A percentile compares a stretch with the other conserved stretches of the same genome.
phyloP scores from a whole-genome alignment of 2,113 vertebrate species.

The Oreochromis spilurus region DNA sequence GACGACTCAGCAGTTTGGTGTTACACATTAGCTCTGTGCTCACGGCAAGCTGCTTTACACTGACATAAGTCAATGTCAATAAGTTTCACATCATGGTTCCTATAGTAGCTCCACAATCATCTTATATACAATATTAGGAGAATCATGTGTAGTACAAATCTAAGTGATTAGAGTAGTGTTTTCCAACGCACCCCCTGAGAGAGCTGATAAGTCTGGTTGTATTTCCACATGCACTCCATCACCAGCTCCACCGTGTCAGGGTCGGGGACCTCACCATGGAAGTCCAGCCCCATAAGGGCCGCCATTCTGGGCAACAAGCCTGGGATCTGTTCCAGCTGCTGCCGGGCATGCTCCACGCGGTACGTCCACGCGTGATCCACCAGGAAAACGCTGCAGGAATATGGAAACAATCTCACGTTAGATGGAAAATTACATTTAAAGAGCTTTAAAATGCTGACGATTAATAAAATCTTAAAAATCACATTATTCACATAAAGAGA shows the following conservation, averaged over 20 bases:
- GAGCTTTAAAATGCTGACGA: not conserved
- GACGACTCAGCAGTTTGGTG: not conserved
- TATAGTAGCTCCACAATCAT: not conserved
- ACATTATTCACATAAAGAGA: not conserved
- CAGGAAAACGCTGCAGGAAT: conserved; percentile 80
- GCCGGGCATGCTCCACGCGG: conserved; percentile 71
- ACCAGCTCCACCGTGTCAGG: conserved; percentile 75
- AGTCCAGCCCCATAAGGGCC: conserved; percentile 81
- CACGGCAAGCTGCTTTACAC: not conserved
- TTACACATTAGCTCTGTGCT: not conserved
- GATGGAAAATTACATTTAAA: not conserved
- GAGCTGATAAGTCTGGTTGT: conserved; percentile 92
- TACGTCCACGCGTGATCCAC: conserved; percentile 96
- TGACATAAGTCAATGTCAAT: not conserved
- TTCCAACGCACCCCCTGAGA: conserved; percentile 81
- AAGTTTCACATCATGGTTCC: not conserved
- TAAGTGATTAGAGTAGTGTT: not conserved
- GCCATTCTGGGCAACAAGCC: conserved; percentile 88
- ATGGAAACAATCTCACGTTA: not conserved
- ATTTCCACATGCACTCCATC: conserved; percentile 91
- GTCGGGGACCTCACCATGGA: conserved; percentile 83
- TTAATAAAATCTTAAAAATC: not conserved
- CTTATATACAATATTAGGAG: not conserved
- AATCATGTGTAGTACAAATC: not conserved
- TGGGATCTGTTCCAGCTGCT: conserved; percentile 81